Evolutionary conservation across 37 sponge, comb jelly and placozoan genomes (phyloP).

Genomic region (Dysidea cf. avara): DNA sequence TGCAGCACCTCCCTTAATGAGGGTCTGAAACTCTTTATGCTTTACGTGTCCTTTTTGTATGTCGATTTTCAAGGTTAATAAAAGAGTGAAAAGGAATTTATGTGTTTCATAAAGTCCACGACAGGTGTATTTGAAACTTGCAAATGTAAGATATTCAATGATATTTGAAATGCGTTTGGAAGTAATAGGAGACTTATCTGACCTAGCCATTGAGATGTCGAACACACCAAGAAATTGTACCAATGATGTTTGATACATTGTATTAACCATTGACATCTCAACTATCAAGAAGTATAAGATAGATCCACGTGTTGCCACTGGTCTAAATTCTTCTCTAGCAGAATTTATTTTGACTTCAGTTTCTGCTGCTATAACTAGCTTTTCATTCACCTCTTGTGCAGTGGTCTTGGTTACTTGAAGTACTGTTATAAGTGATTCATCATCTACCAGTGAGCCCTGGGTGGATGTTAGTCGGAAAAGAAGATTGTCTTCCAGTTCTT

Average conservation of each 20-base stretch:
- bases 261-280: constrained; percentile 98
- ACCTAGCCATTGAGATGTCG: constrained; percentile 92
- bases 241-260: constrained; percentile 99
- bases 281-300: constrained; percentile 98
- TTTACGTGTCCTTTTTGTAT: constrained; percentile 91
- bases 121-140: constrained; percentile 84
- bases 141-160: constrained; percentile 92
- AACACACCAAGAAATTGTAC: constrained; percentile 96
- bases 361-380: constrained; percentile 89
- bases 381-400: constrained; percentile 95
- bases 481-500: constrained; percentile 97
- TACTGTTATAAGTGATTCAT: constrained; percentile 90
- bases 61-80: constrained; percentile 97
- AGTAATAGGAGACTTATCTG: constrained; percentile 97
- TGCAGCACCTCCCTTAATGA: constrained; percentile 99
- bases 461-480: constrained; percentile 94
- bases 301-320: constrained; percentile 97
- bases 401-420: constrained; percentile 91
- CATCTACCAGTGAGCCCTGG: constrained; percentile 97
- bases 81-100: constrained; percentile 97
- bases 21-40: constrained; percentile 91
- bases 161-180: constrained; percentile 92
- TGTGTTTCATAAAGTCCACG: constrained; percentile 96
- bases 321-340: constrained; percentile 98
- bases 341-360: constrained; percentile 95